A percentile compares a stretch with the other conserved stretches of the same genome.
Evolutionary conservation across 37 sponge, comb jelly and placozoan species (phyloP).

Genomic region (Agelas oroides): DNA sequence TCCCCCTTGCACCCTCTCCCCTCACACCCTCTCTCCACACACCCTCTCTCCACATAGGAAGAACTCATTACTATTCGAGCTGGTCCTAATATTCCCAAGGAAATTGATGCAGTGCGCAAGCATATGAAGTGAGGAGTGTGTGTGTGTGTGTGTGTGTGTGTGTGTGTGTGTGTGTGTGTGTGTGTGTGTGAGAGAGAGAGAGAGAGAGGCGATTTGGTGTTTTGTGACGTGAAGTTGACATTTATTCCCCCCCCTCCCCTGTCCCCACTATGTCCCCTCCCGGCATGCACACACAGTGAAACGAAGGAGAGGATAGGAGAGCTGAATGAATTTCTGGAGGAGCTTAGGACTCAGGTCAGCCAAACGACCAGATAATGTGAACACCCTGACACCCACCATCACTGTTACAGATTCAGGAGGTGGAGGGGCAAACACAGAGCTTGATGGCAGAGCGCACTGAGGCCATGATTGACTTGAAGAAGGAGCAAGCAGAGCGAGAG

Average conservation of each 20-base stretch:
- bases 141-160: too few relatives aligned
- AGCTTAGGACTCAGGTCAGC: conserved; percentile 6
- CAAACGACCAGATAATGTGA: too few relatives aligned
- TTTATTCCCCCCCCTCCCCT: too few relatives aligned
- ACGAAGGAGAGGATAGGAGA: background rate
- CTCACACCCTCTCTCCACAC: background rate
- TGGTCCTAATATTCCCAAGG: conserved; percentile 62
- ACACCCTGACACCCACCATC: too few relatives aligned
- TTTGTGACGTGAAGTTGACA: too few relatives aligned
- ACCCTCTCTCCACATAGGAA: conserved; percentile 13
- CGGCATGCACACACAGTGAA: conserved; percentile 26
- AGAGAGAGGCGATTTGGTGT: too few relatives aligned
- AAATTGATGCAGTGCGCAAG: conserved; percentile 49
- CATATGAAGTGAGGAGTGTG: conserved; percentile 16
- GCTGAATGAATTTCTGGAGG: background rate
- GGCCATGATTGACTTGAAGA: background rate
- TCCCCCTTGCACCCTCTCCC: conserved; percentile 1
- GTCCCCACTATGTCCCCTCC: too few relatives aligned
- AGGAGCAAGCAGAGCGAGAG: background rate
- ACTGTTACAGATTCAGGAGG: conserved; percentile 15
- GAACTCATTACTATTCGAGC: conserved; percentile 32
- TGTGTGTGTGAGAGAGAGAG: too few relatives aligned
- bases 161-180: too few relatives aligned
- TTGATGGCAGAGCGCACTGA: background rate
- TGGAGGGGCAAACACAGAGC: background rate